phyloP scores from a whole-genome alignment of 2,113 vertebrate species.

The Proterorhinus semilunaris region DNA sequence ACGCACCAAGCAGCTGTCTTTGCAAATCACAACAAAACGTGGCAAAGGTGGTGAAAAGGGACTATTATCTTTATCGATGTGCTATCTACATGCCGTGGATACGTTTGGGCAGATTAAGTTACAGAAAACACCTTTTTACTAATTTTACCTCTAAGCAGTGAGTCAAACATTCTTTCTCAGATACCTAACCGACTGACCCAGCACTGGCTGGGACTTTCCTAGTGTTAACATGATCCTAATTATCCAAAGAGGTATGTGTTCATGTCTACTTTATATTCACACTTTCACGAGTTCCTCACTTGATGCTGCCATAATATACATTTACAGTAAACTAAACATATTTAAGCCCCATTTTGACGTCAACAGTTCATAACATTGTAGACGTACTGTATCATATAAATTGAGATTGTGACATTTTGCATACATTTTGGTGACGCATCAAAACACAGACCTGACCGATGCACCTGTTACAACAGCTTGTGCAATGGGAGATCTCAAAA shows the following conservation, averaged over 20 bases:
- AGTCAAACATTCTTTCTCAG: constrained; percentile 33
- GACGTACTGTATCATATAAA: constrained; percentile 9
- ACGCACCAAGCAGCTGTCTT: constrained; percentile 48
- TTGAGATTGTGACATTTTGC: constrained; percentile 25
- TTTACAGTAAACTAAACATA: no score
- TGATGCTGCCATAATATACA: background rate
- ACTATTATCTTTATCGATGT: constrained; percentile 17
- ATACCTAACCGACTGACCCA: constrained; percentile 36
- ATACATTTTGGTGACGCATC: constrained; percentile 21
- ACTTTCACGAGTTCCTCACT: background rate
- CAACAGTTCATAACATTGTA: constrained; percentile 1
- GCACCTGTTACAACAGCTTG: constrained; percentile 30
- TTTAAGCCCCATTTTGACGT: no score
- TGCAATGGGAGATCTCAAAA: background rate
- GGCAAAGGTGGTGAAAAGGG: background rate
- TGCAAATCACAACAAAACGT: constrained; percentile 62
- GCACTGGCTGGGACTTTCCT: constrained; percentile 64
- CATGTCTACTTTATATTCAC: background rate
- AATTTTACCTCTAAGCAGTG: background rate
- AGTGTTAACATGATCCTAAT: constrained; percentile 34
- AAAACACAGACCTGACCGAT: constrained; percentile 17
- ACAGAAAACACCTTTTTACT: constrained; percentile 1
- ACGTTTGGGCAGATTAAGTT: background rate
- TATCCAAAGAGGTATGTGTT: constrained; percentile 17
- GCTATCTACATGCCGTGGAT: background rate